Conservation (phyloP, 2,113 vertebrate genomes). For the Stigmatopora argus region DNA sequence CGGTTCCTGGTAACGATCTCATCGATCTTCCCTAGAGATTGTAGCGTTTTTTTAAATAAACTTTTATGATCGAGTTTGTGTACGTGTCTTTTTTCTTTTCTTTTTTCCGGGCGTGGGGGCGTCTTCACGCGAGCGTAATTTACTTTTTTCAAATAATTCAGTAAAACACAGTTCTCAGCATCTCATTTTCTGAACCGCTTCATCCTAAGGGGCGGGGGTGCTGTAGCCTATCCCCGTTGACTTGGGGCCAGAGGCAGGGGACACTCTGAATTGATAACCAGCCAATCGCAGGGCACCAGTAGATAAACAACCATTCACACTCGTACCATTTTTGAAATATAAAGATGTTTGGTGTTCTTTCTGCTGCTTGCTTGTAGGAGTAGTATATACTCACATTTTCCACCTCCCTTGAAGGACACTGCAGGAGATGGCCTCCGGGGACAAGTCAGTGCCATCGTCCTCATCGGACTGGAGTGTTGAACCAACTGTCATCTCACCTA, state of each 20-base stretch:
- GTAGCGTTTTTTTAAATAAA: background rate
- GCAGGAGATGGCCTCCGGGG: constrained; percentile 89
- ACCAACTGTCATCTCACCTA: constrained; percentile 73
- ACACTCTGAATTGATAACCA: no score
- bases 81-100: no score
- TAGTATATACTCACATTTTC: background rate
- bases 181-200: no score
- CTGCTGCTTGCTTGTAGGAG: background rate
- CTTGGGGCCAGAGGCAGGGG: no score
- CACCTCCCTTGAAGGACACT: constrained; percentile 49
- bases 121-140: no score
- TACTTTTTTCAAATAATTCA: no score
- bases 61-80: background rate
- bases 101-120: no score
- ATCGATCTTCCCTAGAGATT: background rate
- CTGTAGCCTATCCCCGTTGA: no score
- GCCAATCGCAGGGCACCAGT: no score
- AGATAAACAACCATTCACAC: no score
- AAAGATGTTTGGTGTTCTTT: background rate
- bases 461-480: constrained; percentile 79
- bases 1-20: background rate
- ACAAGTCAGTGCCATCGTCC: constrained; percentile 74
- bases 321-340: background rate
- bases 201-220: no score
- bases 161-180: no score